Percentiles rank a stretch among this genome's conserved stretches.
Evolutionary conservation across 2,888 invertebrate genomes (phyloP).

Genomic region (Hoplodrina ambigua): DNA sequence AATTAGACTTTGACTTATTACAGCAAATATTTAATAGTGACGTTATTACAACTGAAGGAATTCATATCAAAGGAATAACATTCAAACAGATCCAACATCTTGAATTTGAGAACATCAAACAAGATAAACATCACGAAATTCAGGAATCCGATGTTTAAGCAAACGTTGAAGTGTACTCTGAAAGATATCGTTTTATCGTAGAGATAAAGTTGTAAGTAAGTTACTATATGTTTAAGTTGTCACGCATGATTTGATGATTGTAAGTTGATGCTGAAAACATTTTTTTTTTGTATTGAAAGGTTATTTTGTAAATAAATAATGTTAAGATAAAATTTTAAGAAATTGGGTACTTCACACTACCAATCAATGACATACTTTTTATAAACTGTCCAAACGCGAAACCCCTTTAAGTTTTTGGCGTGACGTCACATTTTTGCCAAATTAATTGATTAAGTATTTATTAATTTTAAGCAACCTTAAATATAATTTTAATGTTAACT

Average conservation of each 20-base stretch:
- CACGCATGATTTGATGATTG: constrained; percentile 20
- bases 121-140: constrained; percentile 40
- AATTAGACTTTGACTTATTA: neutral
- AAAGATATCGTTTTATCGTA: constrained; percentile 57
- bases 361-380: too few relatives aligned
- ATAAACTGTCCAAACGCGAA: too few relatives aligned
- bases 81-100: constrained; percentile 23
- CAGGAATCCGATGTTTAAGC: constrained; percentile 34
- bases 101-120: constrained; percentile 46
- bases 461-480: too few relatives aligned
- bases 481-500: too few relatives aligned
- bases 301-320: neutral
- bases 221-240: constrained; percentile 11
- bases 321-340: too few relatives aligned
- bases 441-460: too few relatives aligned
- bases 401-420: too few relatives aligned
- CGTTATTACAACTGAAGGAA: constrained; percentile 27
- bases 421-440: too few relatives aligned
- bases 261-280: neutral
- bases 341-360: too few relatives aligned
- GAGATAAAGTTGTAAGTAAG: constrained; percentile 42
- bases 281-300: neutral
- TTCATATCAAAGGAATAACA: constrained; percentile 38
- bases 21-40: constrained; percentile 32
- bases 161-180: constrained; percentile 43